phyloP scores from a whole-genome alignment of 1,140 invertebrate species.

The Calycopis cecrops region DNA sequence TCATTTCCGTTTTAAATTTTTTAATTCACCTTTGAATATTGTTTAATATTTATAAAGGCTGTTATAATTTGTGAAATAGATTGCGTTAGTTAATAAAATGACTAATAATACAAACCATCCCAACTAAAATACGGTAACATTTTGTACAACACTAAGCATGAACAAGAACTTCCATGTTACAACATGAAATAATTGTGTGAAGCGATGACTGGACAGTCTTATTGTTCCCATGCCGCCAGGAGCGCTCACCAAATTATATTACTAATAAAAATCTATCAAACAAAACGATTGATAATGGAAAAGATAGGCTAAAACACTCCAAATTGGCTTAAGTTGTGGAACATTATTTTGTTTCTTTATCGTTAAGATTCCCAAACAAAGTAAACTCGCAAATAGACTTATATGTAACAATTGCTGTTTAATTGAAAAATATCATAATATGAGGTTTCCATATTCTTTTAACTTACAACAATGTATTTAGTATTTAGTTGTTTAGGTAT shows the following conservation, averaged over 20 bases:
- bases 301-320: neutral
- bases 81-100: neutral
- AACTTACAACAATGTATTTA: no score
- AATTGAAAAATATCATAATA: no score
- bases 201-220: constrained; percentile 44
- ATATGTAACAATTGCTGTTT: no score
- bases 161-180: neutral
- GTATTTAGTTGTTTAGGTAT: no score
- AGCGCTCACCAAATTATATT: constrained; percentile 18
- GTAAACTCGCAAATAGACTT: no score
- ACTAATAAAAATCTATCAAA: constrained; percentile 3
- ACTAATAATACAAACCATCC: neutral
- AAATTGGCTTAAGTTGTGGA: neutral
- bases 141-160: neutral
- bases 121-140: neutral
- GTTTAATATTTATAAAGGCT: no score
- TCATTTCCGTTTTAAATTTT: no score
- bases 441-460: no score
- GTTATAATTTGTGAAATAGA: no score
- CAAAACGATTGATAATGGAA: constrained; percentile 8
- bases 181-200: constrained; percentile 33
- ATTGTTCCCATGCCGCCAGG: constrained; percentile 30
- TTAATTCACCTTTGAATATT: no score
- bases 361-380: no score
- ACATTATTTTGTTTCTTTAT: no score